Evolutionary conservation across 2,797 vertebrate species (phyloP).

Genomic region (Syngnathus acus): DNA sequence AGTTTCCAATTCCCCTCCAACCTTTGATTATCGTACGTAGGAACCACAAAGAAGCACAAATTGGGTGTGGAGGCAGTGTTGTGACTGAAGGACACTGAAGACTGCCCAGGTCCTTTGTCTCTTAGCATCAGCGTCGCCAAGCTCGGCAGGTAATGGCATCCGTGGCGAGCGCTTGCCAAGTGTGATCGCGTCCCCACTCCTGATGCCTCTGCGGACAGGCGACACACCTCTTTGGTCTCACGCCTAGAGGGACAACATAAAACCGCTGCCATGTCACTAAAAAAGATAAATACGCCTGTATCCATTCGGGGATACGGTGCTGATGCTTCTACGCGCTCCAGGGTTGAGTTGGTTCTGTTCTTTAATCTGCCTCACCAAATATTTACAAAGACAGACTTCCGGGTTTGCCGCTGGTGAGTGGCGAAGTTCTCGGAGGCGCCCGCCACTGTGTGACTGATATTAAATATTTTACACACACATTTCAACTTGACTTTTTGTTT

Average conservation of each 20-base stretch:
- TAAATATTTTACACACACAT: too few relatives aligned
- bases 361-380: too few relatives aligned
- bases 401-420: too few relatives aligned
- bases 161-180: not conserved
- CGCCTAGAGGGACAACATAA: too few relatives aligned
- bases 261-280: not conserved
- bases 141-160: not conserved
- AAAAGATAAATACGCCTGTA: not conserved
- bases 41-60: constrained; percentile 1
- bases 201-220: not conserved
- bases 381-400: too few relatives aligned
- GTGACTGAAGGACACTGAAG: not conserved
- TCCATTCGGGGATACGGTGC: not conserved
- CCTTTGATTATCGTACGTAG: not conserved
- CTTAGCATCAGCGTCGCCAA: constrained; percentile 4
- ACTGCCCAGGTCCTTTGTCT: constrained; percentile 9
- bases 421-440: too few relatives aligned
- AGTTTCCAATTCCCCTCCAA: not conserved
- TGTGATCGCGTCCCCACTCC: not conserved
- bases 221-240: constrained; percentile 5
- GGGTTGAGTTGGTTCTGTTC: too few relatives aligned
- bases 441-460: too few relatives aligned
- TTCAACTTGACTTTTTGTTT: not conserved
- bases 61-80: not conserved
- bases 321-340: not conserved